Evolutionary conservation across 2,797 vertebrate genomes (phyloP).

Genomic region (Natrix natrix): DNA sequence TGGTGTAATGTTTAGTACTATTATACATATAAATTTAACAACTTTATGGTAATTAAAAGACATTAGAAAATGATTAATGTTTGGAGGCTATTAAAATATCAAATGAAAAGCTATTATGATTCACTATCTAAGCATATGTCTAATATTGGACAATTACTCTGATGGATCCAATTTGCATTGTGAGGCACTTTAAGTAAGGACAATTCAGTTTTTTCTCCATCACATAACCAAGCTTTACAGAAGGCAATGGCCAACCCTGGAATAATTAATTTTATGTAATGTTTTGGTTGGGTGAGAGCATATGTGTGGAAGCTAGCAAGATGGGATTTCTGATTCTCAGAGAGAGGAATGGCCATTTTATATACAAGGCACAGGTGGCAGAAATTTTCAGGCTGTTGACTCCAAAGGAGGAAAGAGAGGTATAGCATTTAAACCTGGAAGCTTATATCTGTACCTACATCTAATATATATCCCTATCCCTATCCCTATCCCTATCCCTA

Average conservation of each 20-base stretch:
- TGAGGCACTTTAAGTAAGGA: slow-evolving; percentile 40
- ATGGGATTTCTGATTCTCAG: background rate
- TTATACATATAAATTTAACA: slow-evolving; percentile 54
- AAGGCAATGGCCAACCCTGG: background rate
- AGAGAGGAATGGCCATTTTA: background rate
- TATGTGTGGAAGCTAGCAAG: background rate
- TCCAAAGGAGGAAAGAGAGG: background rate
- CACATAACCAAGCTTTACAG: fast-evolving
- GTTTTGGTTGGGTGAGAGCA: background rate
- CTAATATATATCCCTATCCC: background rate
- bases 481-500: too few species aligned
- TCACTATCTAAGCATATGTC: slow-evolving; percentile 39
- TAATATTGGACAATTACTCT: slow-evolving; percentile 33
- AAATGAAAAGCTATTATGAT: slow-evolving; percentile 51
- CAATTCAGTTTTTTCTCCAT: slow-evolving; percentile 32
- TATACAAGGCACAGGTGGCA: background rate
- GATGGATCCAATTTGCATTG: slow-evolving; percentile 27
- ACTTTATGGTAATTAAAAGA: slow-evolving; percentile 61
- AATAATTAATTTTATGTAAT: background rate
- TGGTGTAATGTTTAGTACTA: slow-evolving; percentile 51
- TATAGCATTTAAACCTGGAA: background rate
- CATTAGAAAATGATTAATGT: slow-evolving; percentile 63
- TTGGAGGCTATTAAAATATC: slow-evolving; percentile 54
- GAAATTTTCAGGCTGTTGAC: background rate
- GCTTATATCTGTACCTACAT: background rate